phyloP scores from a whole-genome alignment of 2,113 vertebrate genomes.

The Rynchops niger region DNA sequence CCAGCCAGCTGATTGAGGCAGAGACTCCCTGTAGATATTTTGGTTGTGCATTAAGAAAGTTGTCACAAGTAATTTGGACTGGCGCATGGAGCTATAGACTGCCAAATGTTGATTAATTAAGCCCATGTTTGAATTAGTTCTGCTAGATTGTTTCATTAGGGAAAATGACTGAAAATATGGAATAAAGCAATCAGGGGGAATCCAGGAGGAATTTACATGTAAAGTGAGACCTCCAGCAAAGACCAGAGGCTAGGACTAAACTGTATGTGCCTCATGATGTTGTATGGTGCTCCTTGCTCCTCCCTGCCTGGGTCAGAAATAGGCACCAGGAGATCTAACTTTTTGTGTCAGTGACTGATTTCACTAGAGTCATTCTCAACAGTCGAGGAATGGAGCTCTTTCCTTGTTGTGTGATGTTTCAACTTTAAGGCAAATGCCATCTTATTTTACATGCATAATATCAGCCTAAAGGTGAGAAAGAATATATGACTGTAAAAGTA shows the following conservation, averaged over 20 bases:
- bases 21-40: constrained; percentile 65
- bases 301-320: not conserved
- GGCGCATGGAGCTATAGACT: constrained; percentile 68
- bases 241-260: not conserved
- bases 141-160: constrained; percentile 82
- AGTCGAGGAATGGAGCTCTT: not conserved
- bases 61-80: constrained; percentile 81
- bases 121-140: constrained; percentile 84
- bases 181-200: constrained; percentile 49
- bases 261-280: not conserved
- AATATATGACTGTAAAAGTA: not conserved
- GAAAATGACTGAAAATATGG: constrained; percentile 72
- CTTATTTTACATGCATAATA: not conserved
- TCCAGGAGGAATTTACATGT: not conserved
- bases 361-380: not conserved
- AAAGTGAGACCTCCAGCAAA: constrained; percentile 1
- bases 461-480: not conserved
- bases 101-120: constrained; percentile 86
- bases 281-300: not conserved
- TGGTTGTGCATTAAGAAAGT: constrained; percentile 76
- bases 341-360: not conserved
- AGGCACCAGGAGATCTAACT: not conserved
- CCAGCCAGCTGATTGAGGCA: constrained; percentile 19
- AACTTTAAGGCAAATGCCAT: not conserved
- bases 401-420: not conserved